Evolutionary conservation across 1,140 invertebrate species (phyloP).

Genomic region (Drosophila bipectinata): DNA sequence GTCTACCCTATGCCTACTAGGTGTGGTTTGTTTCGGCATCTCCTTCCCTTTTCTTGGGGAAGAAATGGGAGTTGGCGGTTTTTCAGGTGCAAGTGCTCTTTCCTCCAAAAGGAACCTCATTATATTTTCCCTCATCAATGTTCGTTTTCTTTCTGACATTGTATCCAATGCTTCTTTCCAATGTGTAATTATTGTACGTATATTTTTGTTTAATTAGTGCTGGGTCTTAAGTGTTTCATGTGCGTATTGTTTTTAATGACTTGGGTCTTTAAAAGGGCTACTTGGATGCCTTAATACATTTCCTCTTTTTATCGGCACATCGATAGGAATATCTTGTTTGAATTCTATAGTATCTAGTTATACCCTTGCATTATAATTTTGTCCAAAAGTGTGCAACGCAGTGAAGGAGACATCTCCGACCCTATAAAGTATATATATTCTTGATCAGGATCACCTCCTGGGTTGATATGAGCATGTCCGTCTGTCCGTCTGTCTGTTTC

Average conservation of each 20-base stretch:
- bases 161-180: not conserved
- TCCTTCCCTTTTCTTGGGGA: slow-evolving; percentile 13
- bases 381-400: no score
- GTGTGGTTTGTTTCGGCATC: not conserved
- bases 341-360: not conserved
- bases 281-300: not conserved
- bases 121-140: not conserved
- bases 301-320: not conserved
- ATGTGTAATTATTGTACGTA: not conserved
- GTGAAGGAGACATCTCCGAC: no score
- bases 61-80: slow-evolving; percentile 19
- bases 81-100: not conserved
- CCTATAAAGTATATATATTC: no score
- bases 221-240: not conserved
- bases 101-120: not conserved
- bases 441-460: no score
- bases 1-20: not conserved
- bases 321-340: no score
- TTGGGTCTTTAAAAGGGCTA: not conserved
- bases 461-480: no score
- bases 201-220: not conserved
- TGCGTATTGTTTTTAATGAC: not conserved
- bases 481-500: no score
- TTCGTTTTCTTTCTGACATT: not conserved
- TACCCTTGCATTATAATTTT: no score